Conservation (phyloP, 2,797 vertebrate genomes). For the Phrynocephalus vlangalii region DNA sequence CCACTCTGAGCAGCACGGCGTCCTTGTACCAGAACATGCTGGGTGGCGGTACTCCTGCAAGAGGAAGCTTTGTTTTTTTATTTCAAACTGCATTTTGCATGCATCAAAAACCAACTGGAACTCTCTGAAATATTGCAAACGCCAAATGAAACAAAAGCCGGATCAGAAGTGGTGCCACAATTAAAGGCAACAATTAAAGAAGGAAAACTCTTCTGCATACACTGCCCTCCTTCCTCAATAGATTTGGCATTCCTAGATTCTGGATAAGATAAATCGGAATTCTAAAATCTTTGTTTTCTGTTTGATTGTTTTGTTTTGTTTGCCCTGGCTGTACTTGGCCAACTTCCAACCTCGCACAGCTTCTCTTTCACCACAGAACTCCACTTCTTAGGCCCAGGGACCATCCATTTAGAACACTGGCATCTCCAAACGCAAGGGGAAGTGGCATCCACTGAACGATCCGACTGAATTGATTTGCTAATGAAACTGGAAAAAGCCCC, state of each 20-base stretch:
- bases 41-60: conserved; percentile 89
- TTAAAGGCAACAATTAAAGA: background rate
- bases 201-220: background rate
- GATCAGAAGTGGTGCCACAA: background rate
- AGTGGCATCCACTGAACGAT: background rate
- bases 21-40: conserved; percentile 97
- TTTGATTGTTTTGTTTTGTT: too few species aligned
- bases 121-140: background rate
- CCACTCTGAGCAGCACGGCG: conserved; percentile 84
- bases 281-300: too few species aligned
- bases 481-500: background rate
- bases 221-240: background rate
- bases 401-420: background rate
- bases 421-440: background rate
- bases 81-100: background rate
- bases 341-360: background rate
- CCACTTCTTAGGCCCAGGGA: background rate
- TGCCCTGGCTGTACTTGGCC: background rate
- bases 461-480: background rate
- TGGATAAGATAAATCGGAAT: too few species aligned
- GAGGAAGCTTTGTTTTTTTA: background rate
- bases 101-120: background rate
- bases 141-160: background rate
- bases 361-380: background rate
- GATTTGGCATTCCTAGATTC: background rate